Evolutionary conservation across 2,113 vertebrate species (phyloP).

Genomic region (Oreochromis tanganicae): DNA sequence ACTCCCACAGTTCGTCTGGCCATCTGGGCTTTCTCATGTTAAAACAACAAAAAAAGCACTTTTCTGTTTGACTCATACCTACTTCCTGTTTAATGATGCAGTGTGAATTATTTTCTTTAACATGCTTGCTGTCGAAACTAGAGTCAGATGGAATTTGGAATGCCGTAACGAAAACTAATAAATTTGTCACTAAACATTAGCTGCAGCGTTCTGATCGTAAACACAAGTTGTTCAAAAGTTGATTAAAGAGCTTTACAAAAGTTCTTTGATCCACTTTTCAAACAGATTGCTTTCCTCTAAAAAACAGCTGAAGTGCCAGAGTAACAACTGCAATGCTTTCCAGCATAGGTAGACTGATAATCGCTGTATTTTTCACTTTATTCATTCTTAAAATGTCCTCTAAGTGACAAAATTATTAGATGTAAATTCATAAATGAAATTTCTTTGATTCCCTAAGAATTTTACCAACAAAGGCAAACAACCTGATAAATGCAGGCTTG

Average conservation of each 20-base stretch:
- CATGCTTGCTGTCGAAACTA: neutral
- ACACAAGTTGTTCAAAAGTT: constrained; percentile 2
- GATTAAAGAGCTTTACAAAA: neutral
- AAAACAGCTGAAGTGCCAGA: neutral
- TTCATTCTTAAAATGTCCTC: neutral
- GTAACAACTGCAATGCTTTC: neutral
- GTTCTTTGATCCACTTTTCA: constrained; percentile 6
- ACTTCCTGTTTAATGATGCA: neutral
- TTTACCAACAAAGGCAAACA: neutral
- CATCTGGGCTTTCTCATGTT: neutral
- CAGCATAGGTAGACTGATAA: neutral
- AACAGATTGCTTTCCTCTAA: neutral
- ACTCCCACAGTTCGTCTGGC: constrained; percentile 23
- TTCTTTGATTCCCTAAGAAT: neutral
- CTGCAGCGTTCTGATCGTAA: neutral
- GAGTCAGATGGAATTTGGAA: constrained; percentile 1
- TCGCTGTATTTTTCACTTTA: neutral
- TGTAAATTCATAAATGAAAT: neutral
- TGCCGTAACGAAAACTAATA: constrained; percentile 7
- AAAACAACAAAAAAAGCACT: neutral
- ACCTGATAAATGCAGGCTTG: neutral
- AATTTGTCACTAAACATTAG: constrained; percentile 18
- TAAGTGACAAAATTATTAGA: neutral
- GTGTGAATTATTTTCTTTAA: neutral
- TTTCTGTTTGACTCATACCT: neutral